Percentiles rank a stretch among this genome's conserved stretches.
Conservation (phyloP, 1,140 invertebrate species). For the Coelopa frigida region DNA sequence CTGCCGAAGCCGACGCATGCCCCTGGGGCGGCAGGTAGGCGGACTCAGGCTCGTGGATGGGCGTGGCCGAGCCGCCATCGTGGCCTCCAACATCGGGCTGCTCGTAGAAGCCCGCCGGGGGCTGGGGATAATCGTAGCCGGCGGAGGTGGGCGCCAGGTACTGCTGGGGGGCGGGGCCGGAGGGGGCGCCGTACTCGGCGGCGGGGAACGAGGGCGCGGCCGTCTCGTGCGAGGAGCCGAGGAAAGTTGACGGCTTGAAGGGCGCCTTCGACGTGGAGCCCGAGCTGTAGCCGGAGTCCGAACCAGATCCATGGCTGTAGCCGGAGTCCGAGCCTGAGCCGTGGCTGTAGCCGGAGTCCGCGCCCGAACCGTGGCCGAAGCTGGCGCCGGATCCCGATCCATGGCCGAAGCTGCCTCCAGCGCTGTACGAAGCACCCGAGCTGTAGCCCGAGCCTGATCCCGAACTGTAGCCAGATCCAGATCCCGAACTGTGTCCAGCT, state of each 20-base stretch:
- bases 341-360: not conserved
- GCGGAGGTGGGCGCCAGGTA: constrained; percentile 21
- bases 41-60: constrained; percentile 9
- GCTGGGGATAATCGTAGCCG: constrained; percentile 30
- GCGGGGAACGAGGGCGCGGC: constrained; percentile 3
- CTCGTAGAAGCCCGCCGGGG: not conserved
- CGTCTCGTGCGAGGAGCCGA: constrained; percentile 25
- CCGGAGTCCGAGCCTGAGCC: not conserved
- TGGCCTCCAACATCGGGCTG: not conserved
- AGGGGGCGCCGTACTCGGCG: not conserved
- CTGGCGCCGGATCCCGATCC: too few relatives aligned
- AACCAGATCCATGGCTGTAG: not conserved
- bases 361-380: too few relatives aligned
- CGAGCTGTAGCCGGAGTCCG: not conserved
- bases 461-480: not conserved
- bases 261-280: constrained; percentile 20
- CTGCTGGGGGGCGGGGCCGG: constrained; percentile 9
- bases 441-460: not conserved
- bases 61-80: not conserved
- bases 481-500: too few relatives aligned
- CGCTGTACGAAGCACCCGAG: not conserved
- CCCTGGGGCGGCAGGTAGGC: constrained; percentile 7
- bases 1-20: not conserved
- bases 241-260: constrained; percentile 36
- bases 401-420: too few relatives aligned